Percentiles rank a stretch among this genome's conserved stretches.
Evolutionary conservation across 2,797 vertebrate genomes (phyloP).

Genomic region (Malurus splendens): DNA sequence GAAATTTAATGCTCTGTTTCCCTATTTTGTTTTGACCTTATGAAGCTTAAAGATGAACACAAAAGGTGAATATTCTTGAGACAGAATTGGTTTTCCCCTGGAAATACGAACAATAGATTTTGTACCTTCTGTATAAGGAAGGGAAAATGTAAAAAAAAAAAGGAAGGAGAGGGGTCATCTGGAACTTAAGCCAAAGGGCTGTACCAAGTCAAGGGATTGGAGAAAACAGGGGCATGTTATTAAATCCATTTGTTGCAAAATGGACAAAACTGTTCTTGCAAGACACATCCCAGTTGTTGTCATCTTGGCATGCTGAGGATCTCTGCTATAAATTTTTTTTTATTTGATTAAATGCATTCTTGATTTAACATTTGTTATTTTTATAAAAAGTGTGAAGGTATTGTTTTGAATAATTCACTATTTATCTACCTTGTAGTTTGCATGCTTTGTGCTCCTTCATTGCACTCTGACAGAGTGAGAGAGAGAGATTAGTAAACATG

Average conservation of each 20-base stretch:
- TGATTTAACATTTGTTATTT: not conserved
- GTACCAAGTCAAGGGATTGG: not conserved
- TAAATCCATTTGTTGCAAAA: conserved; percentile 21
- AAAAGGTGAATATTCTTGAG: conserved; percentile 43
- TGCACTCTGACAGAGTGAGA: conserved; percentile 36
- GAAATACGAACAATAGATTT: conserved; percentile 2
- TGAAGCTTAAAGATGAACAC: conserved; percentile 31
- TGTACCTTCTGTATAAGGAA: not conserved
- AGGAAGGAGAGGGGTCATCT: not conserved
- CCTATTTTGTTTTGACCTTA: conserved; percentile 55
- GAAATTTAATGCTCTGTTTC: conserved; percentile 61
- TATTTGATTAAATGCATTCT: not conserved
- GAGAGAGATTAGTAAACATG: conserved; percentile 66
- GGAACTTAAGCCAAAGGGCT: conserved; percentile 30
- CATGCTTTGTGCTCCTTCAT: conserved; percentile 43
- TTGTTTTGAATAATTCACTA: conserved; percentile 30
- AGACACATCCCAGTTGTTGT: not conserved
- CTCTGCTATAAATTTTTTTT: not conserved
- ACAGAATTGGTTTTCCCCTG: not conserved
- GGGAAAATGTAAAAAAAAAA: not conserved
- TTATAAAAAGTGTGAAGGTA: not conserved
- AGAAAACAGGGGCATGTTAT: not conserved
- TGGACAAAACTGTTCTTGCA: not conserved
- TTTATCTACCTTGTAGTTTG: conserved; percentile 6
- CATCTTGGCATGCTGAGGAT: not conserved